Evolutionary conservation across 2,888 invertebrate species (phyloP).

Genomic region (Erpobdella octoculata): DNA sequence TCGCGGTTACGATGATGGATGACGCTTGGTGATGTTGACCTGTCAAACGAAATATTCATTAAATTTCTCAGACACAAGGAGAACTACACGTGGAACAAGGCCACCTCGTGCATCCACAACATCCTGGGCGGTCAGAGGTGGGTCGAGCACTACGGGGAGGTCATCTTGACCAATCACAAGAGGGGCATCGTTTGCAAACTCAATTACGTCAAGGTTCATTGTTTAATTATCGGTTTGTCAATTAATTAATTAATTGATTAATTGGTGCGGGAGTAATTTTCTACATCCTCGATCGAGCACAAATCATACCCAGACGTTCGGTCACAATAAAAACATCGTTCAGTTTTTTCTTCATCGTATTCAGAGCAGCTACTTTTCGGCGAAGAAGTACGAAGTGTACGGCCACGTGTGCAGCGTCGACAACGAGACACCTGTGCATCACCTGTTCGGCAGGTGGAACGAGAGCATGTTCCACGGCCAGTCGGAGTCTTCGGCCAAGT

Average conservation of each 20-base stretch:
- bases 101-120: constrained; percentile 78
- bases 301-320: no score
- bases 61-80: constrained; percentile 58
- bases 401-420: constrained; percentile 56
- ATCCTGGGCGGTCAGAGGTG: constrained; percentile 73
- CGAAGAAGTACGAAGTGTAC: constrained; percentile 68
- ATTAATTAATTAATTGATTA: no score
- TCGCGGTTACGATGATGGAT: not conserved
- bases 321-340: no score
- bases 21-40: not conserved
- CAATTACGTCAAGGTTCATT: constrained; percentile 75
- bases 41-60: not conserved
- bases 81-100: constrained; percentile 71
- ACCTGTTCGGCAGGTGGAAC: constrained; percentile 65
- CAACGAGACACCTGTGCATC: constrained; percentile 59
- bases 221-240: no score
- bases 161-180: constrained; percentile 58
- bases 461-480: constrained; percentile 68
- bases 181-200: constrained; percentile 66
- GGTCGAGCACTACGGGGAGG: constrained; percentile 79
- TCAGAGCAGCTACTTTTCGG: constrained; percentile 70
- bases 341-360: no score
- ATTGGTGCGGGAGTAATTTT: constrained; percentile 39
- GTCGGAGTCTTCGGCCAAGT: constrained; percentile 60
- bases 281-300: no score